These are phyloP conservation scores for Cheilosia pagana DNA, from an alignment of 2,888 invertebrate species.

Conservation along the genomic window DNA sequence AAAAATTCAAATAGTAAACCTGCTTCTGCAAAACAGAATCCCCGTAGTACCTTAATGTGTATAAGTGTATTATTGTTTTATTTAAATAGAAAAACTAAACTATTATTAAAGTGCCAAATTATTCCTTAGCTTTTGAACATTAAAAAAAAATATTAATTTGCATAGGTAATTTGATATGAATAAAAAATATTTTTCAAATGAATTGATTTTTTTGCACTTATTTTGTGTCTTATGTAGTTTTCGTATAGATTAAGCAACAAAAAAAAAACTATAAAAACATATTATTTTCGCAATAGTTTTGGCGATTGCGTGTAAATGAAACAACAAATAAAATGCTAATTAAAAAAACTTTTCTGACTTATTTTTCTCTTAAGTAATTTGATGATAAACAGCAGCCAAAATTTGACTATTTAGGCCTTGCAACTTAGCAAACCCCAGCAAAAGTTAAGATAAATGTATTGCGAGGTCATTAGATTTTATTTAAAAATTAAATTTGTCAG, in stretches of 20 bases:
- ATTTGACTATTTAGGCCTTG: too few species aligned
- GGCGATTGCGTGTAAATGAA: slow-evolving; percentile 32
- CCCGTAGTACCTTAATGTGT: not conserved
- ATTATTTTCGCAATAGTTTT: slow-evolving; percentile 42
- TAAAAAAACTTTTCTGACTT: not conserved
- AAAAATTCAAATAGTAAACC: not conserved
- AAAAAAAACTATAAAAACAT: slow-evolving; percentile 20
- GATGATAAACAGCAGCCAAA: not conserved
- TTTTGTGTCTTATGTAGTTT: slow-evolving; percentile 50
- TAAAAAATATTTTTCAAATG: slow-evolving; percentile 37
- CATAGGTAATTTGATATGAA: slow-evolving; percentile 9
- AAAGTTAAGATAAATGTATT: too few species aligned
- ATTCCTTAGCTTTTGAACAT: slow-evolving; percentile 50
- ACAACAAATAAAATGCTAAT: slow-evolving; percentile 58
- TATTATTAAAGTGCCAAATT: slow-evolving; percentile 68
- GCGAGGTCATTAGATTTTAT: too few species aligned
- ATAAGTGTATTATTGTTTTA: not conserved
- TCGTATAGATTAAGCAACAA: slow-evolving; percentile 43
- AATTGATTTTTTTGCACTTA: slow-evolving; percentile 52
- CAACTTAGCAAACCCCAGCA: too few species aligned
- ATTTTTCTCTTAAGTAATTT: not conserved
- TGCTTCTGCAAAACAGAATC: slow-evolving; percentile 35
- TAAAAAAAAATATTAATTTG: slow-evolving; percentile 14
- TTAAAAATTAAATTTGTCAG: too few species aligned
- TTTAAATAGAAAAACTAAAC: slow-evolving; percentile 13